phyloP scores from a whole-genome alignment of 2,797 vertebrate species.

The Arnoldichthys spilopterus region DNA sequence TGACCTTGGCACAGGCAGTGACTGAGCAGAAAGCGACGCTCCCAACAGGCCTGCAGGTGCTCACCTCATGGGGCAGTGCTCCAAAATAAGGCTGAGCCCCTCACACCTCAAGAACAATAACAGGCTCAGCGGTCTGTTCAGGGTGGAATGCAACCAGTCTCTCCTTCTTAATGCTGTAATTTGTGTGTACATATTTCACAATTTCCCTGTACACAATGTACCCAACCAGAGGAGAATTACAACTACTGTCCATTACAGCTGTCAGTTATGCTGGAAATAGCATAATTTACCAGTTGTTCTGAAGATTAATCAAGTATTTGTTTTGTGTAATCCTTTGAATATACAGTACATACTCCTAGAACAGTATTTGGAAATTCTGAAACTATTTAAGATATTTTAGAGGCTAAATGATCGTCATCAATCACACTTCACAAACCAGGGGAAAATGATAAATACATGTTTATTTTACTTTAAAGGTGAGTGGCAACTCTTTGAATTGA shows the following conservation, averaged over 20 bases:
- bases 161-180: background rate
- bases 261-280: no score
- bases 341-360: no score
- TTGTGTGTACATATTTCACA: background rate
- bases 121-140: background rate
- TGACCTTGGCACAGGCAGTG: slow-evolving; percentile 70
- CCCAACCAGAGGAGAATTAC: background rate
- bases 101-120: background rate
- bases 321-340: no score
- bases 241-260: background rate
- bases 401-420: no score
- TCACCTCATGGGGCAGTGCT: slow-evolving; percentile 57
- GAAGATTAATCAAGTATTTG: no score
- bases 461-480: no score
- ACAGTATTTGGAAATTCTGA: no score
- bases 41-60: slow-evolving; percentile 58
- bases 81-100: slow-evolving; percentile 49
- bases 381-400: no score
- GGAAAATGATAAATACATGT: no score
- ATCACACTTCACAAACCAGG: no score
- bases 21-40: slow-evolving; percentile 65
- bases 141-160: background rate
- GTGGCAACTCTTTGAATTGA: no score
- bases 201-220: background rate
- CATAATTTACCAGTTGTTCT: no score